Base-by-base conservation (phyloP, 2,888 invertebrate species). In the Andrena hattorfiana region DNA sequence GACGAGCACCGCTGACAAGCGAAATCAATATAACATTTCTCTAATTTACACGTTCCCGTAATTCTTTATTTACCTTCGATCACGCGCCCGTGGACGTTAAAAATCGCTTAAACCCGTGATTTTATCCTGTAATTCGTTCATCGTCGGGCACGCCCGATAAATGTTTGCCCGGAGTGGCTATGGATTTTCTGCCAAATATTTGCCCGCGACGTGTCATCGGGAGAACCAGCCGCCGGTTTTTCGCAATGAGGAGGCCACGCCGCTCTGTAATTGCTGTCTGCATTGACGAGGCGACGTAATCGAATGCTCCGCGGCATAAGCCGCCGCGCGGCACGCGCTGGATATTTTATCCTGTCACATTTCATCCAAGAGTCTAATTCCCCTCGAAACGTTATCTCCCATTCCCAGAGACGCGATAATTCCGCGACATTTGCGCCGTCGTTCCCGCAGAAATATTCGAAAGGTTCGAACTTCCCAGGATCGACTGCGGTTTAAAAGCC, bases 101-200 rank as follows among this genome's bases (percentile, higher is more conserved):
- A 86, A 87, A 81, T 80, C 67, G 77, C 71, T 81, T 69, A 48
- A 76, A 71, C 48, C 16, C 16, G 73, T 85, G 83, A 76, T 77
- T 80, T 73, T 71, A 73, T 67, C 28, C 73, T 72, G 68, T 80
- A 83, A 80, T 78, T 79, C 81, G 81, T 84, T 82, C 76, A 79
- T 87, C 83, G 87, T 66, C 42, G 60, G 80, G 54, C 56, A 60
- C 60, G 69, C 32, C 75, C 74, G 73, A 79, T 77, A 87, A 88
- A 88, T 89, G 87, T 88, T 88, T 89, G 84, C 79, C 73, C 26
- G 26, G 35, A 48, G 76, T 51, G 71, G 67, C 80, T 78, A 82
- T 83, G 81, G 83, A 87, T 88, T 86, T 87, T 83, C 84, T 75
- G 69, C 74, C 85, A 89, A 88, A 88, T 89, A 89, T 88, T 88